Evolutionary conservation across 2,888 invertebrate genomes (phyloP).

Genomic region (Tachina lurida): DNA sequence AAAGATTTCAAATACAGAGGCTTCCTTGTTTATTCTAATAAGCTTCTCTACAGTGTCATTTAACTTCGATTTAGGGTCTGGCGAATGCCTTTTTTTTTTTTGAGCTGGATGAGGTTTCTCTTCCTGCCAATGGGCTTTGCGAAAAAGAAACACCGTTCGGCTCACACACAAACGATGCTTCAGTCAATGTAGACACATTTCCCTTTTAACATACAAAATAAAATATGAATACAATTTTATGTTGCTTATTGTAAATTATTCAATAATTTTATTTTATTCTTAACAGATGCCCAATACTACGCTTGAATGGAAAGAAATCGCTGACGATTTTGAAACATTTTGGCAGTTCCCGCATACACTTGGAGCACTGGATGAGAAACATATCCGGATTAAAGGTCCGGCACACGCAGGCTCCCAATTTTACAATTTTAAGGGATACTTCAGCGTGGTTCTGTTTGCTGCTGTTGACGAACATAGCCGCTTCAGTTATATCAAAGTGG

Average conservation of each 20-base stretch:
- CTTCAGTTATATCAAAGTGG: background rate
- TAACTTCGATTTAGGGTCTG: background rate
- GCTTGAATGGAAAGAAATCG: background rate
- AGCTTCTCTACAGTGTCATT: background rate
- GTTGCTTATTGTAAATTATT: too few relatives aligned
- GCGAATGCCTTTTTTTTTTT: background rate
- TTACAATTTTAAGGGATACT: conserved; percentile 52
- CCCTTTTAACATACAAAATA: background rate
- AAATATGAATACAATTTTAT: background rate
- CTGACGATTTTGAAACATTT: background rate
- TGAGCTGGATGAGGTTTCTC: background rate
- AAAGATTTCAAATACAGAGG: background rate
- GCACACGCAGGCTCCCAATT: conserved; percentile 41
- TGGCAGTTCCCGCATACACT: background rate
- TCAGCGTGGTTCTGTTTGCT: conserved; percentile 41
- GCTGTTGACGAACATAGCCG: background rate
- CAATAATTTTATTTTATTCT: too few relatives aligned
- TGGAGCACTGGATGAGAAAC: conserved; percentile 50
- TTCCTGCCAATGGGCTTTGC: background rate
- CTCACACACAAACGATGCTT: background rate
- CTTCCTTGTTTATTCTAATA: background rate
- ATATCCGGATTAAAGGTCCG: conserved; percentile 48
- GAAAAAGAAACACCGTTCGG: background rate
- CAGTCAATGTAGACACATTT: background rate
- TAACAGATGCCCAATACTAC: too few relatives aligned